Conservation (phyloP, 2,113 vertebrate species). For the Etheostoma spectabile region DNA sequence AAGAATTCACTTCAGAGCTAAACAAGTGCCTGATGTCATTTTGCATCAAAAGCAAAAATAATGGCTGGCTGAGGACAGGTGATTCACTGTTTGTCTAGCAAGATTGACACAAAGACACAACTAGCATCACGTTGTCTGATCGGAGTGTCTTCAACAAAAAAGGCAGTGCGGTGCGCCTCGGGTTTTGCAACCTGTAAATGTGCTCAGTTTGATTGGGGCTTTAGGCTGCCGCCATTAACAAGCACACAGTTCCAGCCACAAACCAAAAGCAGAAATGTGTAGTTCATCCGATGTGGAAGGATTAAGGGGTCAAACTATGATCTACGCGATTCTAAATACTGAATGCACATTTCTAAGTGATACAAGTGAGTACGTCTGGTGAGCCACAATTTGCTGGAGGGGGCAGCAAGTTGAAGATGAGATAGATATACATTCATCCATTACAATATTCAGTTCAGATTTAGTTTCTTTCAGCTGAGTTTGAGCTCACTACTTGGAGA, state of each 20-base stretch:
- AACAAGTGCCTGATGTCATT: too few species aligned
- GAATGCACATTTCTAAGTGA: slow-evolving; percentile 19
- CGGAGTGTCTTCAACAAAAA: too few species aligned
- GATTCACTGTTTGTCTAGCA: too few species aligned
- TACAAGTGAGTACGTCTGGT: not conserved
- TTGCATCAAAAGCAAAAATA: too few species aligned
- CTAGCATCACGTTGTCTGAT: too few species aligned
- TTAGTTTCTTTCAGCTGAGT: slow-evolving; percentile 25
- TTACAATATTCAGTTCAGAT: slow-evolving; percentile 29
- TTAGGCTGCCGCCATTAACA: not conserved
- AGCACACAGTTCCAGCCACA: slow-evolving; percentile 1
- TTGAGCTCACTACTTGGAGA: slow-evolving; percentile 35
- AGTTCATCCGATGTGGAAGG: slow-evolving; percentile 7
- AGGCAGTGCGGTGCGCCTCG: too few species aligned
- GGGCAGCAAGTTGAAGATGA: slow-evolving; percentile 18
- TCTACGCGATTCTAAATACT: slow-evolving; percentile 15
- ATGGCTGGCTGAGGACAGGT: too few species aligned
- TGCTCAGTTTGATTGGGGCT: too few species aligned
- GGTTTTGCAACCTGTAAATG: too few species aligned
- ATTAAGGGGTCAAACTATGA: not conserved
- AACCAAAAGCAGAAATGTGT: slow-evolving; percentile 17
- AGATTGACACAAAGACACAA: too few species aligned
- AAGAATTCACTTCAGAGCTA: too few species aligned
- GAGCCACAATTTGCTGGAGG: slow-evolving; percentile 11
- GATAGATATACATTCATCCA: slow-evolving; percentile 61